Base-by-base conservation (phyloP, 2,888 invertebrate species). In the Lysandra bellargus region DNA sequence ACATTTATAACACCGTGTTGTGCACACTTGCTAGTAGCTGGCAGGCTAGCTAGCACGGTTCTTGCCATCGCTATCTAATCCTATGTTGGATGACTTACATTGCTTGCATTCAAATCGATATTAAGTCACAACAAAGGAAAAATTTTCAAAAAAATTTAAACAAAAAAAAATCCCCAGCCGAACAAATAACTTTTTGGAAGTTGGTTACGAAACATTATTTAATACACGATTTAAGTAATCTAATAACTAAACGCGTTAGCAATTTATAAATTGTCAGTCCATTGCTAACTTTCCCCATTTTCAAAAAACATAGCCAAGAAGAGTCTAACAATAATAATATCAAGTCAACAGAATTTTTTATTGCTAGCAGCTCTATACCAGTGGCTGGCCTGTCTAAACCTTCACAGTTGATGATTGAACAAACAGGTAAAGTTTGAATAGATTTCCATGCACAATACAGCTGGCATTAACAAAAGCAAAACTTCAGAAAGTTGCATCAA, bases 401-500 rank as follows among this genome's bases (percentile, higher is more conserved):
- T 14, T 1, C 23, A 4, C 17, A 37, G 69, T 64, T 64, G 64
- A 64, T 69, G 69, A 69, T 69, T 69, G 69, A 17, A 69, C 69
- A 69, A 69, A 69, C 69, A 69, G 69, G 33, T 69, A 37, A 69
- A 69, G 69, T 69, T 69, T 69, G 69, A 69, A 69, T 69, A 64
- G 64, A 64, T 64, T 64, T 64, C 14, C 69, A 69, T 69, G 69
- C 69, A 33, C 69, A 64, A 64, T 64, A 30, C 30, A 69, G 33
- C 69, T 69, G 69, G 69, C 69, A 69, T 69, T 69, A 69, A 69
- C 69, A 69, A 69, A 69, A 69, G 69, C 69, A 69, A 69, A 69
- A 69, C 69, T 69, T 5, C 12, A 69, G 33, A 69, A 69, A 69
- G 69, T 69, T 69, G 69, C 69, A 69, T 37, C 33, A 69, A 69